Percentiles rank a stretch among this genome's conserved stretches.
phyloP scores from a whole-genome alignment of 2,797 vertebrate genomes.

The Xenentodon cancila region DNA sequence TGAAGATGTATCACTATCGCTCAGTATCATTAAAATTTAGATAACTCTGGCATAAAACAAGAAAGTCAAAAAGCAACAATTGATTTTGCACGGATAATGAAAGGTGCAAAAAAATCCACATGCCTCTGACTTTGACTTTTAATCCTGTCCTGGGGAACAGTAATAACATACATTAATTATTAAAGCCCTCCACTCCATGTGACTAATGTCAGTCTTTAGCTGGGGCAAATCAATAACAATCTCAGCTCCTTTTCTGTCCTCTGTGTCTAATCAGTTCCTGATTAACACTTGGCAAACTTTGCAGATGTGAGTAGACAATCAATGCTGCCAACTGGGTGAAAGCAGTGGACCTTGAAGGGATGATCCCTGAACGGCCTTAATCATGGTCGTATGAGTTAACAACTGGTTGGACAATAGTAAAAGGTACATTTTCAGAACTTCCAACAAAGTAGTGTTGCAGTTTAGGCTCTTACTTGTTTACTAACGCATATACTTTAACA shows the following conservation, averaged over 20 bases:
- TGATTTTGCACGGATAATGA: slow-evolving; percentile 40
- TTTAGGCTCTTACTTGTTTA: not conserved
- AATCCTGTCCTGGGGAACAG: slow-evolving; percentile 31
- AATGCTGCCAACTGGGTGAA: slow-evolving; percentile 31
- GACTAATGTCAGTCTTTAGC: slow-evolving; percentile 49
- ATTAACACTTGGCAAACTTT: slow-evolving; percentile 63
- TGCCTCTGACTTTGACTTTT: slow-evolving; percentile 36
- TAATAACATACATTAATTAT: slow-evolving; percentile 49
- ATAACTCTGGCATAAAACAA: slow-evolving; percentile 17
- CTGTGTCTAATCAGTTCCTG: slow-evolving; percentile 66
- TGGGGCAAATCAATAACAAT: slow-evolving; percentile 57
- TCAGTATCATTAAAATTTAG: slow-evolving; percentile 34
- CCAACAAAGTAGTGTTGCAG: not conserved
- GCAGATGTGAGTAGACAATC: slow-evolving; percentile 54
- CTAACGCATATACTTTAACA: not conserved
- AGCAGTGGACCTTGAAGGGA: slow-evolving; percentile 4
- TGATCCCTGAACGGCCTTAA: slow-evolving; percentile 18
- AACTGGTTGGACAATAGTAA: slow-evolving; percentile 9
- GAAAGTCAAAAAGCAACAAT: slow-evolving; percentile 17
- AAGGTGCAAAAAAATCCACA: slow-evolving; percentile 22
- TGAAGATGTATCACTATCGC: slow-evolving; percentile 35
- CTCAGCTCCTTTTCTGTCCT: slow-evolving; percentile 36
- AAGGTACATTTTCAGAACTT: slow-evolving; percentile 16
- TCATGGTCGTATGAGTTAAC: slow-evolving; percentile 6
- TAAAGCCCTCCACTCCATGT: slow-evolving; percentile 44